Evolutionary conservation across 2,888 invertebrate species (phyloP).

Genomic region (Caenorhabditis imperialis): DNA sequence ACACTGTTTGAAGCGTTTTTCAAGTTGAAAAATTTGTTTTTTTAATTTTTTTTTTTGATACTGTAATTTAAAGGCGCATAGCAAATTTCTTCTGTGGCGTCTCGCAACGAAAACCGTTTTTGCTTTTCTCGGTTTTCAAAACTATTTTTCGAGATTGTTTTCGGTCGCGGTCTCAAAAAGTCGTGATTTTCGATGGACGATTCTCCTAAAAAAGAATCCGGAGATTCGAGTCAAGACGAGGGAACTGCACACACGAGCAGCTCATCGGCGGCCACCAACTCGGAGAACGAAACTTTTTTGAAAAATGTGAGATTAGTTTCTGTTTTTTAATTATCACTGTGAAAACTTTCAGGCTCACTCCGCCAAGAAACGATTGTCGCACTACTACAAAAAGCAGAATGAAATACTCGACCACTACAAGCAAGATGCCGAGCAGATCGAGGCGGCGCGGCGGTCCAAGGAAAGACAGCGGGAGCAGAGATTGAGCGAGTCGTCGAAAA

Average conservation of each 20-base stretch:
- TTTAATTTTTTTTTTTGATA: no score
- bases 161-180: background rate
- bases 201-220: background rate
- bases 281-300: conserved; percentile 24
- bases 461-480: conserved; percentile 3
- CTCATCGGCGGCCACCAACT: background rate
- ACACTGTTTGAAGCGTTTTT: no score
- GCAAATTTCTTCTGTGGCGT: background rate
- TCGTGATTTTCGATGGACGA: background rate
- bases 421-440: conserved; percentile 69
- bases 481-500: conserved; percentile 14
- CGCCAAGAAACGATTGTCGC: conserved; percentile 19
- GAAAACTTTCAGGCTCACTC: conserved; percentile 4
- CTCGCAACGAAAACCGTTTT: background rate
- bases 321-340: background rate
- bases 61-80: conserved; percentile 2
- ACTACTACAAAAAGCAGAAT: conserved; percentile 73
- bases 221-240: background rate
- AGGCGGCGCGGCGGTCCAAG: conserved; percentile 46
- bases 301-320: conserved; percentile 3
- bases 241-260: background rate
- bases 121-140: background rate
- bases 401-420: conserved; percentile 71
- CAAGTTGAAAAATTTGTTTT: no score
- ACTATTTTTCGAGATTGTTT: background rate